Percentiles rank a stretch among this genome's conserved stretches.
Evolutionary conservation across 2,797 vertebrate genomes (phyloP).

Genomic region (Danio jaintianensis): DNA sequence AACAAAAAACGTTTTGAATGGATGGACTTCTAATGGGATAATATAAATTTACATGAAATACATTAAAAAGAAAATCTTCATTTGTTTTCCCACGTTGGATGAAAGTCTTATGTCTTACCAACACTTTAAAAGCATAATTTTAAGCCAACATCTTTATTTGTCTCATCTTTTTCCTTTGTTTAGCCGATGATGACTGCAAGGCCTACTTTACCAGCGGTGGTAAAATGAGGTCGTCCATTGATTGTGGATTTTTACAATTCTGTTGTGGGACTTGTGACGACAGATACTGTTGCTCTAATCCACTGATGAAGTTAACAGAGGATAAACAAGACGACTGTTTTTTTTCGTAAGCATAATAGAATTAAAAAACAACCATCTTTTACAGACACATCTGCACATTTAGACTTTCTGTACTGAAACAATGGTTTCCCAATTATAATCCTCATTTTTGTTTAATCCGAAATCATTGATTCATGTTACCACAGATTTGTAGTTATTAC

Average conservation of each 20-base stretch:
- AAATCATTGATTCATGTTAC: neutral
- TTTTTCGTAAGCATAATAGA: slow-evolving; percentile 3
- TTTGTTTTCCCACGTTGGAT: no score
- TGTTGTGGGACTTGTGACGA: slow-evolving; percentile 69
- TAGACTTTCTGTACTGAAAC: neutral
- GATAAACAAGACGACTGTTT: slow-evolving; percentile 53
- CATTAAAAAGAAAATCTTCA: no score
- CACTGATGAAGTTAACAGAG: accelerated
- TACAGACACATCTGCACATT: neutral
- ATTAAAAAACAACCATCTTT: neutral
- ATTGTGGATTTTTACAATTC: accelerated
- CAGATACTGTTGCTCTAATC: slow-evolving; percentile 61
- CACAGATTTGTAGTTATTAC: neutral
- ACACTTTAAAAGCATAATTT: neutral
- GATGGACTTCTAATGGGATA: no score
- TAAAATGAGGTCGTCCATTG: accelerated
- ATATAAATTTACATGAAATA: no score
- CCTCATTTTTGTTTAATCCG: neutral
- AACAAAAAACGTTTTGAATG: no score
- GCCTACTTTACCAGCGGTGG: accelerated
- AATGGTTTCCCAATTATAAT: neutral
- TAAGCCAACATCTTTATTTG: neutral
- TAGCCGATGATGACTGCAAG: slow-evolving; percentile 53
- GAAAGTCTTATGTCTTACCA: no score
- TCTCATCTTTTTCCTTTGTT: neutral